Conservation (phyloP, 2,113 vertebrate species). For the Sitta europaea region DNA sequence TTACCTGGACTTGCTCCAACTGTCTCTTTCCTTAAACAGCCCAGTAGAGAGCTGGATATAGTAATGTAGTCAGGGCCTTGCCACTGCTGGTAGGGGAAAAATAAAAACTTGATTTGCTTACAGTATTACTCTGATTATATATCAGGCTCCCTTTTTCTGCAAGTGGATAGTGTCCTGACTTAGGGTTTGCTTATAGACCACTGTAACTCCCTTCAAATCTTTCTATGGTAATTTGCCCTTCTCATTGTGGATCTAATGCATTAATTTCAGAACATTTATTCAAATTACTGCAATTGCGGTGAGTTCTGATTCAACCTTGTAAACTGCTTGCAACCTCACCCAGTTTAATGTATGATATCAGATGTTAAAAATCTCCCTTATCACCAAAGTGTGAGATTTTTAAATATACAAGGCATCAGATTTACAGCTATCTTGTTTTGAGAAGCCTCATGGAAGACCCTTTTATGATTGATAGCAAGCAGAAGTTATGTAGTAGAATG, state of each 20-base stretch:
- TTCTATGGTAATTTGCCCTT: not conserved
- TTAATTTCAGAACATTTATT: not conserved
- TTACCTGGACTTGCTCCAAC: not conserved
- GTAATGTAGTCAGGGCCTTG: not conserved
- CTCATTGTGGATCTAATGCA: not conserved
- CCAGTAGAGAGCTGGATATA: not conserved
- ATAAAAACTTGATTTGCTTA: not conserved
- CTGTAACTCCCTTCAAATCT: not conserved
- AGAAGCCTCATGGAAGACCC: not conserved
- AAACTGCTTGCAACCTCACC: not conserved
- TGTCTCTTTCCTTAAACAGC: not conserved
- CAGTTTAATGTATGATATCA: not conserved
- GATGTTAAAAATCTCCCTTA: not conserved
- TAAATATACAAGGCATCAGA: not conserved
- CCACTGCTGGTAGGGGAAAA: not conserved
- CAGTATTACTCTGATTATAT: not conserved
- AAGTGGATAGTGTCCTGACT: not conserved
- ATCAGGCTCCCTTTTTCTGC: not conserved
- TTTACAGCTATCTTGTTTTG: not conserved
- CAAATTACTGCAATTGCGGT: not conserved
- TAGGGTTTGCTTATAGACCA: not conserved
- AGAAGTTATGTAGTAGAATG: not conserved
- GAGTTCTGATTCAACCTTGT: not conserved
- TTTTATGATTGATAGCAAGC: not conserved
- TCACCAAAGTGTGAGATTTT: not conserved